phyloP scores from a whole-genome alignment of 1,140 invertebrate species.

The Orius insidiosus region DNA sequence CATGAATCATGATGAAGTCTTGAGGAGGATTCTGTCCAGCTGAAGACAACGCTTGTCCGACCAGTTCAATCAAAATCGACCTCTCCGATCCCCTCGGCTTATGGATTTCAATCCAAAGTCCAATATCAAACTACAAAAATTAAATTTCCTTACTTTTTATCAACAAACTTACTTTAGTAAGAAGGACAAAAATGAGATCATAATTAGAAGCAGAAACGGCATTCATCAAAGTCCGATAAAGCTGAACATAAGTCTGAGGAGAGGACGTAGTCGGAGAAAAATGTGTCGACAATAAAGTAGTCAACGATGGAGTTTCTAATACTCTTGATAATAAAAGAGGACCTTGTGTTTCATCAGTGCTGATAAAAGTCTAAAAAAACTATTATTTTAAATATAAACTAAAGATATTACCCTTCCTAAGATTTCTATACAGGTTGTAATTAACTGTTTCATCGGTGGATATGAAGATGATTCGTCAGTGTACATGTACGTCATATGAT shows the following conservation, averaged over 20 bases:
- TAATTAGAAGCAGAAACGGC: slow-evolving; percentile 25
- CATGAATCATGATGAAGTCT: slow-evolving; percentile 43
- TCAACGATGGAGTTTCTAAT: slow-evolving; percentile 40
- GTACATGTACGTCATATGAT: slow-evolving; percentile 44
- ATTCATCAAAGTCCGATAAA: slow-evolving; percentile 50
- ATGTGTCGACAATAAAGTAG: slow-evolving; percentile 43
- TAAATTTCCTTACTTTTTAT: neutral
- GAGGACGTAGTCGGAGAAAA: slow-evolving; percentile 40
- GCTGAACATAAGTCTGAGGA: slow-evolving; percentile 37
- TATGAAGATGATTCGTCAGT: slow-evolving; percentile 48
- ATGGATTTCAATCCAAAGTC: slow-evolving; percentile 38
- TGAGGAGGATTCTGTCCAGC: slow-evolving; percentile 44
- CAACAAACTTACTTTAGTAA: slow-evolving; percentile 18
- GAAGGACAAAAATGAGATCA: slow-evolving; percentile 46
- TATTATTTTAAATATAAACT: neutral
- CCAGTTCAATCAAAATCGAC: slow-evolving; percentile 44
- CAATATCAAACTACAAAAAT: slow-evolving; percentile 37
- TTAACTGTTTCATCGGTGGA: slow-evolving; percentile 52
- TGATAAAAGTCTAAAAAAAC: slow-evolving; percentile 39
- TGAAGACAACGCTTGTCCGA: slow-evolving; percentile 40
- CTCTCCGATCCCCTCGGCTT: slow-evolving; percentile 45
- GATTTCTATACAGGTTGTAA: slow-evolving; percentile 48
- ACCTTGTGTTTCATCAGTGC: slow-evolving; percentile 40
- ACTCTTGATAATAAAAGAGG: slow-evolving; percentile 37
- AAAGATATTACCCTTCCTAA: slow-evolving; percentile 38